These are phyloP conservation scores for Spea multiplicata DNA, from an alignment of 2,113 vertebrate genomes.

Conservation along the genomic window DNA sequence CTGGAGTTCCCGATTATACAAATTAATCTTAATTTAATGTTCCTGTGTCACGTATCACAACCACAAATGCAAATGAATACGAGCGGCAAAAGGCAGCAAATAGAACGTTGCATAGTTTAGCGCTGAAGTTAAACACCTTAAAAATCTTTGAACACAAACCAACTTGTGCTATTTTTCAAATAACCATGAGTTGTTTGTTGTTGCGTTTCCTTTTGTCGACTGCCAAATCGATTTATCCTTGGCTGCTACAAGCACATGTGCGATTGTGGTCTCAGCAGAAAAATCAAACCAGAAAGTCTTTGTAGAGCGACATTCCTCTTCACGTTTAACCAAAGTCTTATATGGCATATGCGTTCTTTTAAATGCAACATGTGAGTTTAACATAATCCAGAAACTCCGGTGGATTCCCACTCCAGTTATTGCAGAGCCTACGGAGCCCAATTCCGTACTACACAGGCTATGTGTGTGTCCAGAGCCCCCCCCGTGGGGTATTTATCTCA, in stretches of 20 bases:
- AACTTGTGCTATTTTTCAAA: slow-evolving; percentile 37
- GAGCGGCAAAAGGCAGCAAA: slow-evolving; percentile 18
- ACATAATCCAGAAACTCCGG: background rate
- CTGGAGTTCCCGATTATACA: background rate
- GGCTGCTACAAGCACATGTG: slow-evolving; percentile 47
- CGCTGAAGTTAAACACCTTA: slow-evolving; percentile 28
- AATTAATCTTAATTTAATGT: slow-evolving; percentile 27
- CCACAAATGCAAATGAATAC: slow-evolving; percentile 35
- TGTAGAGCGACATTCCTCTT: slow-evolving; percentile 15
- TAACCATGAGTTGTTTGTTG: slow-evolving; percentile 19
- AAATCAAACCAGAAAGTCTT: slow-evolving; percentile 38
- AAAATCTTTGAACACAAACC: slow-evolving; percentile 2
- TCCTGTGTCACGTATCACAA: slow-evolving; percentile 33
- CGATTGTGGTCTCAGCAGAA: slow-evolving; percentile 10
- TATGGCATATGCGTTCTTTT: background rate
- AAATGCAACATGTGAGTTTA: slow-evolving; percentile 2
- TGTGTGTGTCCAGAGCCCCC: too few relatives aligned
- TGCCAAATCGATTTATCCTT: slow-evolving; percentile 42
- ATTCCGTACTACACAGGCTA: too few relatives aligned
- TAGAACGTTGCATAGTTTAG: slow-evolving; percentile 25
- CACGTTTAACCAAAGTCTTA: background rate
- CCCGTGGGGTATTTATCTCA: too few relatives aligned
- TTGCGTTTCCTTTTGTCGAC: slow-evolving; percentile 24
- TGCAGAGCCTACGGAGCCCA: too few relatives aligned
- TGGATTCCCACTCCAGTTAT: too few relatives aligned